Conservation (phyloP, 2,797 vertebrate genomes). For the Enteromius argenteus region DNA sequence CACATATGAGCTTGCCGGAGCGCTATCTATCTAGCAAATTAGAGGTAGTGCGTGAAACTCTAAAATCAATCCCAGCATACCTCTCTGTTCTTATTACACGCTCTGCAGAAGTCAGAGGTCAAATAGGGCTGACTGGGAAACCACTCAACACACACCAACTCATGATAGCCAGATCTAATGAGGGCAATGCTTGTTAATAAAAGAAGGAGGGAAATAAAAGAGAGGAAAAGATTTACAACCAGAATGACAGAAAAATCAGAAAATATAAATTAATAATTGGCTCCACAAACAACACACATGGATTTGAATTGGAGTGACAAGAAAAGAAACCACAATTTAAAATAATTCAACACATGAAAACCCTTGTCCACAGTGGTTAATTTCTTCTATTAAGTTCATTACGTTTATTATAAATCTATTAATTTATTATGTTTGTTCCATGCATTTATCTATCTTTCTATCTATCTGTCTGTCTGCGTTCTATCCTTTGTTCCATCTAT, state of each 20-base stretch:
- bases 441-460: not conserved
- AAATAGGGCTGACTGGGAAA: slow-evolving; percentile 46
- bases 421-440: not conserved
- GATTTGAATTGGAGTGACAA: not conserved
- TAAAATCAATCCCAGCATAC: slow-evolving; percentile 59
- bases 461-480: too few species aligned
- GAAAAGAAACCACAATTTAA: not conserved
- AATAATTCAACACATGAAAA: not conserved
- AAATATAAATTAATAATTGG: not conserved
- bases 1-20: slow-evolving; percentile 26
- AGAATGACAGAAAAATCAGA: not conserved
- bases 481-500: not conserved
- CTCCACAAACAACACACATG: not conserved
- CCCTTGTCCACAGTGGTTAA: not conserved
- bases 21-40: slow-evolving; percentile 57
- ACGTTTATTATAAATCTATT: not conserved
- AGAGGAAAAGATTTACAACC: not conserved
- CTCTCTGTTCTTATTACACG: slow-evolving; percentile 59
- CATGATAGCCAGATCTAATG: slow-evolving; percentile 41
- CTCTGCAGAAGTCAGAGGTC: slow-evolving; percentile 50
- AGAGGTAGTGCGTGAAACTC: slow-evolving; percentile 36
- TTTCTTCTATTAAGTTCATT: not conserved
- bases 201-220: slow-evolving; percentile 4
- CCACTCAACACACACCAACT: slow-evolving; percentile 23
- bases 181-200: slow-evolving; percentile 31